Evolutionary conservation across 2,888 invertebrate species (phyloP), one percentile per base, ranked within the genome.

Genomic region (Corythucha ciliata): DNA sequence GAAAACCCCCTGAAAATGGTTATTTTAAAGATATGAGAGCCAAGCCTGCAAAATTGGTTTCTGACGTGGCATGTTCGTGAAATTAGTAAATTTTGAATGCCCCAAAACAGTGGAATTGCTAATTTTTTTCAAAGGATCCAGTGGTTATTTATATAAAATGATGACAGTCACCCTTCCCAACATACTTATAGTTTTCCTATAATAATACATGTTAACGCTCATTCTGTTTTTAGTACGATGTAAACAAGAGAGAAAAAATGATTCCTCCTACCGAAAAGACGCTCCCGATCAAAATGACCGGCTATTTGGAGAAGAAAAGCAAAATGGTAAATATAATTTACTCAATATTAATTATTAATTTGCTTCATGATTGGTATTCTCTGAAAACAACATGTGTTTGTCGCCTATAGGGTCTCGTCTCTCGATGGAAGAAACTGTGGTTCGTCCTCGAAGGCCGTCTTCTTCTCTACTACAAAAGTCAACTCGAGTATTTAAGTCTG

Each of bases 361-460:
- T n/a, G n/a, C n/a, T n/a, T n/a, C n/a, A n/a, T n/a, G n/a, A n/a
- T n/a, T n/a, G n/a, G n/a, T n/a, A n/a, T 12, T 29, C 29, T 29
- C 29, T 8, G 12, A 29, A 29, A 29, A 29, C 29, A 29, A 29
- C 21, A n/a, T 27, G 21, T 45, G 16, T 27, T 40, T 20, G 10
- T 20, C 21, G 16, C 6, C 34, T 44, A 32, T 49, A 58, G 57
- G 47, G 57, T 42, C 48, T 59, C 12, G 60, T 60, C 7, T 54
- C 55, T 29, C 67, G 69, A 2, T 75, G 74, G 73, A 73, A 72
- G 60, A 69, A 69, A 54, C 71, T 72, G 61, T 75, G 74, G 74
- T 75, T 74, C 58, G 74, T 75, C 1, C 61, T 75, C 50, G 73
- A 75, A 62, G 74, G 73, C 16, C 66, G 72, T 32, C 64, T 74